These are phyloP conservation scores for Tricholauxania praeusta DNA, from an alignment of 2,888 invertebrate genomes.

Conservation along the genomic window DNA sequence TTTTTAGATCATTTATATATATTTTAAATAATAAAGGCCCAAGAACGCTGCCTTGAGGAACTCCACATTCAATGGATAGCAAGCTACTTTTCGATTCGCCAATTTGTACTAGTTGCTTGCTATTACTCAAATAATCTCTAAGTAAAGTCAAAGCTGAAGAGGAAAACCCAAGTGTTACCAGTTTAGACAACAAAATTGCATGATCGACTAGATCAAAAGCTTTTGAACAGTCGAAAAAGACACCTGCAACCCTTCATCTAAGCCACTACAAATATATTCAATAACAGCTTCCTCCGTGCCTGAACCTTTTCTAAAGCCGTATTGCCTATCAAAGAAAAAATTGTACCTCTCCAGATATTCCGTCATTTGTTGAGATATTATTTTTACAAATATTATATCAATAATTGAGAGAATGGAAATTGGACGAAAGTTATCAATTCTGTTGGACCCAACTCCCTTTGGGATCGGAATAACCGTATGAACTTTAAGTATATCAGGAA, in stretches of 20 bases:
- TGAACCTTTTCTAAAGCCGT: too few species aligned
- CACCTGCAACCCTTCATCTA: not conserved
- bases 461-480: not conserved
- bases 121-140: not conserved
- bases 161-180: not conserved
- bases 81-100: not conserved
- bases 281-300: too few species aligned
- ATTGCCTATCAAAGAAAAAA: too few species aligned
- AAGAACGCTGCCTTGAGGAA: not conserved
- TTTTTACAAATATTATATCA: too few species aligned
- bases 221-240: not conserved
- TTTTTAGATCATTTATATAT: too few species aligned
- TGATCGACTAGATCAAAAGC: slow-evolving; percentile 4
- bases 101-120: not conserved
- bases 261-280: not conserved
- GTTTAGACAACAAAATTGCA: not conserved
- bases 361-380: too few species aligned
- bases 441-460: not conserved
- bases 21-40: not conserved
- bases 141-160: not conserved
- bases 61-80: not conserved
- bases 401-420: too few species aligned
- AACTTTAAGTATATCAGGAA: not conserved
- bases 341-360: too few species aligned
- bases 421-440: not conserved